phyloP scores from a whole-genome alignment of 2,888 invertebrate species.

The Uloborus plumipes region DNA sequence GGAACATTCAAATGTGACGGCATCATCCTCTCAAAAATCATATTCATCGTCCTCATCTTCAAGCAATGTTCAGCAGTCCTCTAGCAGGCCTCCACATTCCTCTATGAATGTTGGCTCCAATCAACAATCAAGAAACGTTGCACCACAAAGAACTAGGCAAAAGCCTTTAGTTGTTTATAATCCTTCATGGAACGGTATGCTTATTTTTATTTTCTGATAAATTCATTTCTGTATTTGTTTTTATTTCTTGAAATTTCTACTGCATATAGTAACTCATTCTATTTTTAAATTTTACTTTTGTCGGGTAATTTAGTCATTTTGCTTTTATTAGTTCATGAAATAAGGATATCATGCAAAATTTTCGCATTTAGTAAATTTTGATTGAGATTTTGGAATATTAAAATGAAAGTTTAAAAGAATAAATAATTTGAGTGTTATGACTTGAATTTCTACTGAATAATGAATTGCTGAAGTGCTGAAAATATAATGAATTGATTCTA shows the following conservation, averaged over 20 bases:
- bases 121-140: slow-evolving; percentile 29
- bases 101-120: background rate
- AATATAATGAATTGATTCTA: too few relatives aligned
- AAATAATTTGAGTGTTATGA: too few relatives aligned
- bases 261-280: background rate
- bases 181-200: slow-evolving; percentile 59
- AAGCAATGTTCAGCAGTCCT: slow-evolving; percentile 28
- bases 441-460: too few relatives aligned
- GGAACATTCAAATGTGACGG: slow-evolving; percentile 27
- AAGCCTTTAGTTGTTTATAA: slow-evolving; percentile 61
- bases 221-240: background rate
- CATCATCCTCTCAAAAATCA: slow-evolving; percentile 25
- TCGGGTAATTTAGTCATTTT: too few relatives aligned
- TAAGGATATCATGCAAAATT: too few relatives aligned
- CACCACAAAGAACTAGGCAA: slow-evolving; percentile 38
- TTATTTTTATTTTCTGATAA: background rate
- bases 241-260: background rate
- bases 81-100: slow-evolving; percentile 29
- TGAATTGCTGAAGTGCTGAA: too few relatives aligned
- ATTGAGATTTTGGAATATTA: too few relatives aligned
- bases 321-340: too few relatives aligned
- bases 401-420: too few relatives aligned
- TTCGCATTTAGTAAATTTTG: too few relatives aligned
- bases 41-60: slow-evolving; percentile 39
- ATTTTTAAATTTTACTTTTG: background rate